Evolutionary conservation across 1,140 invertebrate species (phyloP).

Genomic region (Drosophila persimilis): DNA sequence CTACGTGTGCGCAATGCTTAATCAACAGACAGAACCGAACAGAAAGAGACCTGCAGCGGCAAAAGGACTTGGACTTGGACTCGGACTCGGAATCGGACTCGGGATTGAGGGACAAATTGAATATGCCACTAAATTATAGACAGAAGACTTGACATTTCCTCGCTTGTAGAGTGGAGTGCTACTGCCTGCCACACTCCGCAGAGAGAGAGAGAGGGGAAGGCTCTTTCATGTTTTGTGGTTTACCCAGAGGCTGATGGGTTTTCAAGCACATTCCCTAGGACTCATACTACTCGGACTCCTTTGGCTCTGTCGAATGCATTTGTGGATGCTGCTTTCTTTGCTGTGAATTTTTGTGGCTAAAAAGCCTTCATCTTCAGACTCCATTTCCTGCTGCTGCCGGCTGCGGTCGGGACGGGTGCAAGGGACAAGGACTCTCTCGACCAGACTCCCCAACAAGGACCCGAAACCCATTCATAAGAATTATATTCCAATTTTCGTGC

Average conservation of each 20-base stretch:
- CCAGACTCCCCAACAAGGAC: too few relatives aligned
- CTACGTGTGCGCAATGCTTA: slow-evolving; percentile 71
- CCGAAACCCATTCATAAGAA: slow-evolving; percentile 61
- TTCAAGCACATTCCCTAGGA: slow-evolving; percentile 3
- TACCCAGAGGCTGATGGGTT: slow-evolving; percentile 28
- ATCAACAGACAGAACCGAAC: slow-evolving; percentile 31
- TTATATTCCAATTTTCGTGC: slow-evolving; percentile 71
- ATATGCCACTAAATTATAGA: slow-evolving; percentile 64
- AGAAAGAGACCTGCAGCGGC: not conserved
- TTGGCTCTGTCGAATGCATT: slow-evolving; percentile 10
- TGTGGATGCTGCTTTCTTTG: slow-evolving; percentile 25
- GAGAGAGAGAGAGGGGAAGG: slow-evolving; percentile 6
- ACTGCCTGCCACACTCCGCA: too few relatives aligned
- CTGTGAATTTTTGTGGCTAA: slow-evolving; percentile 56
- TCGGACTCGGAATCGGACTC: not conserved
- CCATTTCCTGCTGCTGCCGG: slow-evolving; percentile 12
- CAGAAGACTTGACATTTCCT: slow-evolving; percentile 43
- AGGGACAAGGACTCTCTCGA: not conserved
- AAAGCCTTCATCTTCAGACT: slow-evolving; percentile 41
- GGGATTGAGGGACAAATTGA: slow-evolving; percentile 48
- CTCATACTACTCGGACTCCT: not conserved
- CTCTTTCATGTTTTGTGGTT: slow-evolving; percentile 73
- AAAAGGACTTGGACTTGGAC: slow-evolving; percentile 5
- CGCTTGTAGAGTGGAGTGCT: slow-evolving; percentile 21
- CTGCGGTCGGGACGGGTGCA: slow-evolving; percentile 33